Evolutionary conservation across 2,888 invertebrate species (phyloP), one percentile per base, ranked within the genome.

Genomic region (Baronia brevicornis): DNA sequence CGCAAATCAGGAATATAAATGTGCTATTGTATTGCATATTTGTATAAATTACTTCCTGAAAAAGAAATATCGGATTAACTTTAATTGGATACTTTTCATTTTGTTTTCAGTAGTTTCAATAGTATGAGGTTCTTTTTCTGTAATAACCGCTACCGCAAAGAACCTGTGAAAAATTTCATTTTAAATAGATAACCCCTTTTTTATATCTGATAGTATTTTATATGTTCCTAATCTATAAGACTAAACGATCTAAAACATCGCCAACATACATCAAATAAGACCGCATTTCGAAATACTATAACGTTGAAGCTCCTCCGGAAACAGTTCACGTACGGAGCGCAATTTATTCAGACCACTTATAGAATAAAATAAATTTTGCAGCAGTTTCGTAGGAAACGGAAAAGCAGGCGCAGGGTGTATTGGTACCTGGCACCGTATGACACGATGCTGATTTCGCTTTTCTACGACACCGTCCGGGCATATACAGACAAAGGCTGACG

Each of bases 281-380:
- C 19, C 33, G 26, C 37, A 36, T 28, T 40, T 34, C 42, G 36
- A 35, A 46, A 48, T 43, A 39, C 40, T 34, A 45, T 38, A 44
- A 44, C 42, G 59, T 54, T 54, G 55, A 52, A 44, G 55, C 56
- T 57, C 55, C 58, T 67, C 63, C 57, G 51, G 55, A 64, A 43
- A 56, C 64, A 41, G 60, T 62, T 54, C 73, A 72, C 71, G 73
- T 72, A 70, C 66, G 56, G 54, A 60, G 58, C 65, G 69, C 63
- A 71, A 71, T 73, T 72, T 73, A 74, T 70, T 67, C 60, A 58
- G 60, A 65, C 62, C 64, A 66, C 72, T 73, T 69, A 68, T 67
- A 65, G 64, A 61, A 63, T 65, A 62, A 66, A 71, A 60, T 60
- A 59, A 66, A 70, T 59, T 64, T 65, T 56, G 60, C 52, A 57